phyloP scores from a whole-genome alignment of 2,888 invertebrate genomes.

The Stomorhina lunata region DNA sequence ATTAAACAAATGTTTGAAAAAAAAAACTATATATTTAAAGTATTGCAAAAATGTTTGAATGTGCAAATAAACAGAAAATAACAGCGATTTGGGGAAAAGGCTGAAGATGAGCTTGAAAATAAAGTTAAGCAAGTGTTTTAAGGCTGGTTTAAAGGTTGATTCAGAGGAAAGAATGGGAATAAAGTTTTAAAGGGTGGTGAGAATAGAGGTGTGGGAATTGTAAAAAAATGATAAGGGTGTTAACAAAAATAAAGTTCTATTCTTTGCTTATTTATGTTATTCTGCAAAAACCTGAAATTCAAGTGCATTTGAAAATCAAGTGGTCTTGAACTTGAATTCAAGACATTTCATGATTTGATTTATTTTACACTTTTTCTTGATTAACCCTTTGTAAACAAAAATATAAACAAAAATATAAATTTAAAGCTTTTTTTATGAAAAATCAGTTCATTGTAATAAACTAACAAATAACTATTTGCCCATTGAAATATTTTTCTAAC shows the following conservation, averaged over 20 bases:
- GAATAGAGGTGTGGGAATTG: background rate
- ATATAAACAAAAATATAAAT: background rate
- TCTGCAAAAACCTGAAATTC: too few relatives aligned
- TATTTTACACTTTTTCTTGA: too few relatives aligned
- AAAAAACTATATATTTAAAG: conserved; percentile 24
- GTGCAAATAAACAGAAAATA: background rate
- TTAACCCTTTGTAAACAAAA: background rate
- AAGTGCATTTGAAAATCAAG: too few relatives aligned
- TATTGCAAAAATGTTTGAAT: conserved; percentile 14
- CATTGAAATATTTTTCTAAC: conserved; percentile 21
- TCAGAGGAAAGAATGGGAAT: background rate
- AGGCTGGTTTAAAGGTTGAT: conserved; percentile 41
- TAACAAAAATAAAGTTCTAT: too few relatives aligned
- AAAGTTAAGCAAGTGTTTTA: conserved; percentile 56
- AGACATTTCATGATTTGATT: background rate
- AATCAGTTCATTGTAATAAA: conserved; percentile 55
- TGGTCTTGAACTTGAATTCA: too few relatives aligned
- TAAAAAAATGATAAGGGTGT: too few relatives aligned
- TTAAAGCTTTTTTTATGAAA: background rate
- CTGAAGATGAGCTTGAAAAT: conserved; percentile 47
- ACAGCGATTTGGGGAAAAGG: background rate
- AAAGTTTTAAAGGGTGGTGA: background rate
- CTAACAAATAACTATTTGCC: conserved; percentile 48
- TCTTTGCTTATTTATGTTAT: too few relatives aligned
- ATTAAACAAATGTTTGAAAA: conserved; percentile 33